Evolutionary conservation across 2,797 vertebrate species (phyloP).

Genomic region (Odontamblyopus lacepedii): DNA sequence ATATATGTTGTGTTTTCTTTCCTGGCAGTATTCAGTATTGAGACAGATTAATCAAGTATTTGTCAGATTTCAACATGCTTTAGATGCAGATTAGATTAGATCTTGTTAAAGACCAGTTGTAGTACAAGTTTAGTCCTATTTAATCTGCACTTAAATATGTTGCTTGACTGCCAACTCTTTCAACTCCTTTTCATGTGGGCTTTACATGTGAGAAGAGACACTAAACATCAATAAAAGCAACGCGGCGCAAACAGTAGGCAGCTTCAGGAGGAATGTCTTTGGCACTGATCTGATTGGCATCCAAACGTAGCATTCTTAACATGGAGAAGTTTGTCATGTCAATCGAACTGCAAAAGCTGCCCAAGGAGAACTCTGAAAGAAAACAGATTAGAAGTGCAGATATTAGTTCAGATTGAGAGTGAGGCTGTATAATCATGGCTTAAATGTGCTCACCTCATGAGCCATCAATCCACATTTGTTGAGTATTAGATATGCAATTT

Average conservation of each 20-base stretch:
- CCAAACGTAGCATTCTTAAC: slow-evolving; percentile 88
- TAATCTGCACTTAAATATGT: neutral
- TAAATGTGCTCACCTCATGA: neutral
- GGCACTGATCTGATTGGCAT: slow-evolving; percentile 86
- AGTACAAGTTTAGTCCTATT: neutral
- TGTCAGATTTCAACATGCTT: neutral
- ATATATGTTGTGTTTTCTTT: neutral
- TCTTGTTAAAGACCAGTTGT: neutral
- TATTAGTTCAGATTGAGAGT: neutral
- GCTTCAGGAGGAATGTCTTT: slow-evolving; percentile 85
- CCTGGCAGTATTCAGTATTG: neutral
- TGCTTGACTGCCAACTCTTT: neutral
- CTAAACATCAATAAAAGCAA: slow-evolving; percentile 80
- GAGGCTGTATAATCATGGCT: neutral
- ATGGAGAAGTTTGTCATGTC: slow-evolving; percentile 85
- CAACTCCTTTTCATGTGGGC: neutral
- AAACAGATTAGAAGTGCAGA: slow-evolving; percentile 2
- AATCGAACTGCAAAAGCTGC: slow-evolving; percentile 88
- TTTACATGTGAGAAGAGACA: neutral
- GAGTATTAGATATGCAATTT: neutral
- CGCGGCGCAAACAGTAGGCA: slow-evolving; percentile 87
- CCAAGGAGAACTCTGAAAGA: slow-evolving; percentile 87
- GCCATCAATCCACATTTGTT: neutral
- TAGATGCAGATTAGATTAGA: neutral
- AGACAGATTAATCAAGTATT: neutral